These are phyloP conservation scores for Eristalis pertinax DNA, from an alignment of 2,888 invertebrate genomes.

Conservation along the genomic window DNA sequence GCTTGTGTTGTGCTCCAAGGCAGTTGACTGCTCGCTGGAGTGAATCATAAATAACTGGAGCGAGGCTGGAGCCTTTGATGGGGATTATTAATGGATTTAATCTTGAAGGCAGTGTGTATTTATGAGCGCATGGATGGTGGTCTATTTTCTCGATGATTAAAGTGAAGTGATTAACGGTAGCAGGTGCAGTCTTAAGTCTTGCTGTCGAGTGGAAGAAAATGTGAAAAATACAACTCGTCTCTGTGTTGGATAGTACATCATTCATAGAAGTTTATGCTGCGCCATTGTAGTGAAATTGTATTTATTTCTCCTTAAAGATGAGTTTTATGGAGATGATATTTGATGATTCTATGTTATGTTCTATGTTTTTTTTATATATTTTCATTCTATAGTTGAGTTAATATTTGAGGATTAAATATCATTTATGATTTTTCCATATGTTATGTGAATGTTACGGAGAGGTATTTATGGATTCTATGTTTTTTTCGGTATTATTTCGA, in stretches of 20 bases:
- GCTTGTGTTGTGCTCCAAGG: conserved; percentile 44
- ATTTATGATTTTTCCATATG: too few species aligned
- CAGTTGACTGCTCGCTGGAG: conserved; percentile 16
- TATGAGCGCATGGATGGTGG: neutral
- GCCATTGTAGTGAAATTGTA: neutral
- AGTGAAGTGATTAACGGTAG: neutral
- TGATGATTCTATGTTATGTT: too few species aligned
- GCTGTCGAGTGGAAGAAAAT: neutral
- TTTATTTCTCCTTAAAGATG: neutral
- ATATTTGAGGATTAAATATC: too few species aligned
- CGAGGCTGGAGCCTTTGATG: neutral
- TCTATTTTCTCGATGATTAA: neutral
- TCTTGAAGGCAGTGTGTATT: neutral
- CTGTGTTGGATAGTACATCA: neutral
- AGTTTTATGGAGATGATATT: too few species aligned
- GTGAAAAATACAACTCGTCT: neutral
- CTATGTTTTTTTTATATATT: too few species aligned
- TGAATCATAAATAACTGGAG: conserved; percentile 59
- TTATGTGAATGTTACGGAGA: too few species aligned
- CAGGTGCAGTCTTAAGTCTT: neutral
- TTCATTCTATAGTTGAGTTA: too few species aligned
- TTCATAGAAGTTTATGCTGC: neutral
- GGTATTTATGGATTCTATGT: too few species aligned
- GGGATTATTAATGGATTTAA: conserved; percentile 42
- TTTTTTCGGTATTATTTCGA: too few species aligned